phyloP scores from a whole-genome alignment of 2,797 vertebrate species.

The Agapornis canus region DNA sequence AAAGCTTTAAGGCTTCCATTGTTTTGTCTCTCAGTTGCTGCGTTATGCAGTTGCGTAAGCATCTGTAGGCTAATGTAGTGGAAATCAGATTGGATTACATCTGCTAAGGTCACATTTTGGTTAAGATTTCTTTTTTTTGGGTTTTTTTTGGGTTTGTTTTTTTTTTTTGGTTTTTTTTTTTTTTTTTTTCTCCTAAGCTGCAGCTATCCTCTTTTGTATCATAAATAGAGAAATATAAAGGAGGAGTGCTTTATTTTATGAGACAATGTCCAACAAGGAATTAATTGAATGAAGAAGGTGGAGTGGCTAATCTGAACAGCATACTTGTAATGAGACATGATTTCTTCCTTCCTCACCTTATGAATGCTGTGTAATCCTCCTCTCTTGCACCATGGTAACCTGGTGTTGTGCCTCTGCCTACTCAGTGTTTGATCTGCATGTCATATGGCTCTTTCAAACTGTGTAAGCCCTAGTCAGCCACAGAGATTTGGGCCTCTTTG shows the following conservation, averaged over 20 bases:
- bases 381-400: background rate
- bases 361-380: background rate
- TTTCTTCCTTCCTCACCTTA: background rate
- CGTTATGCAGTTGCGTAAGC: slow-evolving; percentile 65
- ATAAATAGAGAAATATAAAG: slow-evolving; percentile 34
- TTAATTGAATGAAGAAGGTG: slow-evolving; percentile 13
- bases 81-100: slow-evolving; percentile 61
- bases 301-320: background rate
- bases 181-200: background rate
- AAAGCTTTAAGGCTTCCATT: slow-evolving; percentile 72
- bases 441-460: background rate
- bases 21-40: slow-evolving; percentile 72
- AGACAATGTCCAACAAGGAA: background rate
- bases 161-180: background rate
- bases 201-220: slow-evolving; percentile 57
- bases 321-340: background rate
- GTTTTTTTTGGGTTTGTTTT: background rate
- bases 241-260: slow-evolving; percentile 37
- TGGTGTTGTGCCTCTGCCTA: background rate
- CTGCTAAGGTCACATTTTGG: slow-evolving; percentile 55
- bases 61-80: slow-evolving; percentile 56
- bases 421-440: background rate
- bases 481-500: background rate
- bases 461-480: background rate
- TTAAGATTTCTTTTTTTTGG: slow-evolving; percentile 35